phyloP scores from a whole-genome alignment of 2,888 invertebrate species.

The Bombylius discolor region DNA sequence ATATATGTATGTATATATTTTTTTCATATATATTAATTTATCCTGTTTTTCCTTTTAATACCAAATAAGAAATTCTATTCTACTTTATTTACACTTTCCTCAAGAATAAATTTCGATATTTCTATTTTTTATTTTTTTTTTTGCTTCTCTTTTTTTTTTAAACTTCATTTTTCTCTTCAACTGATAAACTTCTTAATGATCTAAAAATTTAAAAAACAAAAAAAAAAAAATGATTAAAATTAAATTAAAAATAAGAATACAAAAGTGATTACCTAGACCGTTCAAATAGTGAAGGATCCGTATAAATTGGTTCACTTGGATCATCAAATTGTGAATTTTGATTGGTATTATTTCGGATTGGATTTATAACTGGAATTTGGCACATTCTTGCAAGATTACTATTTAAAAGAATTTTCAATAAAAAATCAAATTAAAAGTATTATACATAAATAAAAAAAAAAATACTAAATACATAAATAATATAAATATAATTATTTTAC shows the following conservation, averaged over 20 bases:
- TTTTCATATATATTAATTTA: background rate
- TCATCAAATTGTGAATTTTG: conserved; percentile 52
- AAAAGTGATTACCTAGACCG: conserved; percentile 47
- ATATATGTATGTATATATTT: too few relatives aligned
- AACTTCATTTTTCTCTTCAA: conserved; percentile 23
- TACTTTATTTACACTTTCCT: too few relatives aligned
- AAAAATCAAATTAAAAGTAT: conserved; percentile 3
- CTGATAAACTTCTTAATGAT: conserved; percentile 34
- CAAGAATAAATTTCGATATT: too few relatives aligned
- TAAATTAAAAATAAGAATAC: background rate
- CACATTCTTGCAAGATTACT: conserved; percentile 38
- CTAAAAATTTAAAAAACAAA: conserved; percentile 15
- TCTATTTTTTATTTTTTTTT: too few relatives aligned
- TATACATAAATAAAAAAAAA: background rate
- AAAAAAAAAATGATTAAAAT: background rate
- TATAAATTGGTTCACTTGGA: conserved; percentile 87
- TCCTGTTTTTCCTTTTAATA: too few relatives aligned
- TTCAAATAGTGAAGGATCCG: conserved; percentile 82
- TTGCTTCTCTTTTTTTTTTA: background rate
- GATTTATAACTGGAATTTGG: conserved; percentile 38
- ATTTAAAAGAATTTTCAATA: conserved; percentile 4
- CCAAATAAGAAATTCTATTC: too few relatives aligned
- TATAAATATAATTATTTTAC: conserved; percentile 26
- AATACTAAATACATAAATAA: background rate
- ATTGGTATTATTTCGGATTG: conserved; percentile 39